A percentile compares a stretch with the other conserved stretches of the same genome.
Evolutionary conservation across 1,140 invertebrate genomes (phyloP).

Genomic region (Mylabris phalerata): DNA sequence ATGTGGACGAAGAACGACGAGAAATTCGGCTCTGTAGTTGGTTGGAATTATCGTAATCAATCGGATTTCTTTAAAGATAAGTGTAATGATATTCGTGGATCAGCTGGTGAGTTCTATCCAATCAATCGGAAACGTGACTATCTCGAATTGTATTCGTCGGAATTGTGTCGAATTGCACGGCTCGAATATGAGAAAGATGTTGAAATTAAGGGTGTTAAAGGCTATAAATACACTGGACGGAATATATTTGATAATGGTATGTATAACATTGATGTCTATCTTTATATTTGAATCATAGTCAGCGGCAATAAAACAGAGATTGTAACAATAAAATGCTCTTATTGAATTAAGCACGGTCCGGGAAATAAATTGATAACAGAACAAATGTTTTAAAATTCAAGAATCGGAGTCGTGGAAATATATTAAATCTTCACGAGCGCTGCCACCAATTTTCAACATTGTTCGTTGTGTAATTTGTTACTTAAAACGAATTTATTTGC

Average conservation of each 20-base stretch:
- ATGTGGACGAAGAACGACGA: conserved; percentile 57
- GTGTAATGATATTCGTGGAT: conserved; percentile 47
- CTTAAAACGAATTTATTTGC: no score
- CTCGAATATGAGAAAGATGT: conserved; percentile 52
- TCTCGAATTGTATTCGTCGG: conserved; percentile 58
- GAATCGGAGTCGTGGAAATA: no score
- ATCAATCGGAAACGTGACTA: conserved; percentile 43
- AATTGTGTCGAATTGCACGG: conserved; percentile 58
- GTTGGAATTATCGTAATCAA: conserved; percentile 50
- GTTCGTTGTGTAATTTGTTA: no score
- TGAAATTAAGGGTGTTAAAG: conserved; percentile 46
- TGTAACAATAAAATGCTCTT: no score
- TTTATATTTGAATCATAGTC: no score
- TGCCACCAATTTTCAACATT: no score
- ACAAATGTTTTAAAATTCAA: no score
- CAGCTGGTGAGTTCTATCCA: conserved; percentile 56
- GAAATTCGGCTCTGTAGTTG: conserved; percentile 47
- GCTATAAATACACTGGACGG: conserved; percentile 51
- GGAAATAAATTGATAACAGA: no score
- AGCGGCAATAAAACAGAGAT: no score
- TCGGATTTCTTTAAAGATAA: conserved; percentile 45
- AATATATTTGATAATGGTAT: conserved; percentile 57
- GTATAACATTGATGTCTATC: conserved; percentile 1
- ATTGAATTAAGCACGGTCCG: no score
- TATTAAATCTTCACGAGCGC: no score